A percentile compares a stretch with the other conserved stretches of the same genome.
Evolutionary conservation across 2,888 invertebrate species (phyloP).

Genomic region (Chaetoderma sp.): DNA sequence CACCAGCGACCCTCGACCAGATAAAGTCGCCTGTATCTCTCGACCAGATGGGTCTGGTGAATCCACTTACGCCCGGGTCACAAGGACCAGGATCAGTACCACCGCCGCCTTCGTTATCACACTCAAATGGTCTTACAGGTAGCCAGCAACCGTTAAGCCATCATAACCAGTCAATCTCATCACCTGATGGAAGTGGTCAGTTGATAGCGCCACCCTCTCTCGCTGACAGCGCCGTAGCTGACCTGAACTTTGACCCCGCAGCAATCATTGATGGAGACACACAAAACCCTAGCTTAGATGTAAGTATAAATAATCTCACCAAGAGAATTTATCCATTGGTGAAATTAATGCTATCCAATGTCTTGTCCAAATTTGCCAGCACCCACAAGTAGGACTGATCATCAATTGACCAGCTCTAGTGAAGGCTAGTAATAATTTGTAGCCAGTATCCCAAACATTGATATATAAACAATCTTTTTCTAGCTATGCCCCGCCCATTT

Average conservation of each 20-base stretch:
- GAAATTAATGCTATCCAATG: no score
- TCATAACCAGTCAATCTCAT: conserved; percentile 33
- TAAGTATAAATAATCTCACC: conserved; percentile 76
- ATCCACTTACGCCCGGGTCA: conserved; percentile 46
- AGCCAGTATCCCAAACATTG: no score
- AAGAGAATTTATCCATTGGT: no score
- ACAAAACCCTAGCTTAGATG: conserved; percentile 87
- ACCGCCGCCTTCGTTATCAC: conserved; percentile 39
- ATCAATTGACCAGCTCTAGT: no score
- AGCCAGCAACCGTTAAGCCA: conserved; percentile 48
- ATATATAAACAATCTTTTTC: no score
- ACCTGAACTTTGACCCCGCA: conserved; percentile 83
- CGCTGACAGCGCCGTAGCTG: conserved; percentile 30
- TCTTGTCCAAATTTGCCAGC: no score
- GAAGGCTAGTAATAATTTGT: no score
- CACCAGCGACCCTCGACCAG: conserved; percentile 3
- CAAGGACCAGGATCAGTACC: no score
- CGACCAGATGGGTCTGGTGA: conserved; percentile 35
- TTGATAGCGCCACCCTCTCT: conserved; percentile 1
- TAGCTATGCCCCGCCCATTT: no score
- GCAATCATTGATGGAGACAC: conserved; percentile 93
- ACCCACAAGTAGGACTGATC: no score
- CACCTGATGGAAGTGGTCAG: not conserved
- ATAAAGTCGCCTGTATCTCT: not conserved
- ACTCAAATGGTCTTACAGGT: conserved; percentile 47